These are phyloP conservation scores for Danaus chrysippus DNA, from an alignment of 2,888 invertebrate species.

Conservation along the genomic window DNA sequence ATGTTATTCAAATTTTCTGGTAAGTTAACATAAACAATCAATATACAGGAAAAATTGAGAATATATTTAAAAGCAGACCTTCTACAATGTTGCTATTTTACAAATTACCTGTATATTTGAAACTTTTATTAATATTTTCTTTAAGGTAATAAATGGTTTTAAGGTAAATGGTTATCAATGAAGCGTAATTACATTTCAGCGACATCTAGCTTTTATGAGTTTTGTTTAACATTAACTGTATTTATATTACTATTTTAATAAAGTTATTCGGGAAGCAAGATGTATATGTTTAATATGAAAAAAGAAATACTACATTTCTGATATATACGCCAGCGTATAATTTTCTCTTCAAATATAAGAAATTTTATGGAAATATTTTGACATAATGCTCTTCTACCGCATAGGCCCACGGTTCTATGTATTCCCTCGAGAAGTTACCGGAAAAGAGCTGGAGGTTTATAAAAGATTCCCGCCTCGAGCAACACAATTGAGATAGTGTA, in stretches of 20 bases:
- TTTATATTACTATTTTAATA: too few relatives aligned
- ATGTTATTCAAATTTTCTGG: too few relatives aligned
- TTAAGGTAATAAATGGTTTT: constrained; percentile 1
- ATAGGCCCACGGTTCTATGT: constrained; percentile 15
- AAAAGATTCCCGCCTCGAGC: constrained; percentile 1
- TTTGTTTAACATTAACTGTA: too few relatives aligned
- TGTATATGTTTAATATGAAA: neutral
- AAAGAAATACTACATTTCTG: neutral
- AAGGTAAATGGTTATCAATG: neutral
- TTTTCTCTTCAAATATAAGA: neutral
- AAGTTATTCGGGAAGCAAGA: neutral
- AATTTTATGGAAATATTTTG: constrained; percentile 31
- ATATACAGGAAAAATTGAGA: too few relatives aligned
- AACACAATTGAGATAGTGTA: constrained; percentile 6
- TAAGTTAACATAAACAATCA: too few relatives aligned
- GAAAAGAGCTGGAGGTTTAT: constrained; percentile 19
- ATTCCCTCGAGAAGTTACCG: constrained; percentile 22
- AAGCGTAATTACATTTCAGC: neutral
- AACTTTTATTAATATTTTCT: constrained; percentile 1
- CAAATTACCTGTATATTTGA: neutral
- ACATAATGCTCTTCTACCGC: constrained; percentile 22
- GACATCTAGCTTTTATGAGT: neutral
- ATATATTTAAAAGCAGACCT: too few relatives aligned
- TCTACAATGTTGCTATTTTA: neutral
- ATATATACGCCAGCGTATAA: neutral